A percentile compares a stretch with the other conserved stretches of the same genome.
phyloP scores from a whole-genome alignment of 2,113 vertebrate species.

The Mionectes macconnelli region DNA sequence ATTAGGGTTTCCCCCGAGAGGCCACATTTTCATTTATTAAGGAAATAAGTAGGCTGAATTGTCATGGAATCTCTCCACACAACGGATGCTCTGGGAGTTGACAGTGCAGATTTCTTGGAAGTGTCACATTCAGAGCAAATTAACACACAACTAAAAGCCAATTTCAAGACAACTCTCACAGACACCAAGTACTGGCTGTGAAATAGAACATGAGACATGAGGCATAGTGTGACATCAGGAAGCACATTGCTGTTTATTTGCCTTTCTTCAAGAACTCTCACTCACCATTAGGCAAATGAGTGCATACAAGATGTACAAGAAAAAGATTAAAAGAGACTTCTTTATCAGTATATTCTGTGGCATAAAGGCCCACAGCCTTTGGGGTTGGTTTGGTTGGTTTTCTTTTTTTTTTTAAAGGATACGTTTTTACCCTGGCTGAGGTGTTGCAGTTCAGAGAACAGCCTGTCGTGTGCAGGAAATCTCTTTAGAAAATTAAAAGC shows the following conservation, averaged over 20 bases:
- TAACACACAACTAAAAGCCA: background rate
- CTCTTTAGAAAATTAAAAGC: background rate
- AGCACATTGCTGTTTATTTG: conserved; percentile 40
- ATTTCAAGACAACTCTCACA: background rate
- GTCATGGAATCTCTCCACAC: background rate
- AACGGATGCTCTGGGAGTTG: background rate
- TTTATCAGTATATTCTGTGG: background rate
- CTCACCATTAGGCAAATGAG: background rate
- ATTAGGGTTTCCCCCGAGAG: background rate
- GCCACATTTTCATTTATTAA: background rate
- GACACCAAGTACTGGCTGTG: background rate
- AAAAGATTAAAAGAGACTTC: conserved; percentile 9
- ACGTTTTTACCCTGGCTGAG: background rate
- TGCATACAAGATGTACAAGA: conserved; percentile 29
- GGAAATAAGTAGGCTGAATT: background rate
- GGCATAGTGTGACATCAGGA: background rate
- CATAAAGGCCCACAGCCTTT: background rate
- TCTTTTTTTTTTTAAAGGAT: background rate
- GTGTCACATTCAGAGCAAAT: background rate
- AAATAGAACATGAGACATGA: background rate
- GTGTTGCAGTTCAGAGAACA: background rate
- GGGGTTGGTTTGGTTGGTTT: background rate
- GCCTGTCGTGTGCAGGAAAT: background rate
- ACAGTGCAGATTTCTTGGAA: background rate
- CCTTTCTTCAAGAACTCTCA: conserved; percentile 21